A percentile compares a stretch with the other conserved stretches of the same genome.
Evolutionary conservation across 2,797 vertebrate genomes (phyloP).

Genomic region (Leucoraja ocellata): DNA sequence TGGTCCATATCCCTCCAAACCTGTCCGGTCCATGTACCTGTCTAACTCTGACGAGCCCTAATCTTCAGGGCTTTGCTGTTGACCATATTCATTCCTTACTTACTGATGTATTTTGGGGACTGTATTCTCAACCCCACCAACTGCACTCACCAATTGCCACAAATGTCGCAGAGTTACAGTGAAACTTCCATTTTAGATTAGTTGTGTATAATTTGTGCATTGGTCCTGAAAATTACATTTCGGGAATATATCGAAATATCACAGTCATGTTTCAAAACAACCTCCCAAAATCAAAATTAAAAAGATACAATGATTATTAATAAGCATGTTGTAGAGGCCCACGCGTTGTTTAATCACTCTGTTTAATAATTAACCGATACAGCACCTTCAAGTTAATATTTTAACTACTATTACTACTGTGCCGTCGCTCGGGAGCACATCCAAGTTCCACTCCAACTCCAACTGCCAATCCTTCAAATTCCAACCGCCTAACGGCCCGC

Average conservation of each 20-base stretch:
- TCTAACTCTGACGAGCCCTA: neutral
- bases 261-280: neutral
- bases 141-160: no score
- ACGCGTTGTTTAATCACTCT: no score
- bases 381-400: no score
- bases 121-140: no score
- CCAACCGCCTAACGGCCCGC: no score
- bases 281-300: neutral
- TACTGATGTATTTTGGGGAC: neutral
- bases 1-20: no score
- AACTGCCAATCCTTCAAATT: no score
- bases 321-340: neutral
- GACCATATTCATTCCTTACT: neutral
- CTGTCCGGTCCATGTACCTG: no score
- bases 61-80: neutral
- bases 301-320: constrained; percentile 8
- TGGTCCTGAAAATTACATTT: neutral
- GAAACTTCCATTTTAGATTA: neutral
- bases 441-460: no score
- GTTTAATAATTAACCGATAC: no score
- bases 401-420: no score
- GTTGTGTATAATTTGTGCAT: neutral
- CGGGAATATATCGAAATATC: neutral
- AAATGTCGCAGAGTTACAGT: neutral
- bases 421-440: no score